phyloP scores from a whole-genome alignment of 2,797 vertebrate genomes.

The Apodemus agrarius region DNA sequence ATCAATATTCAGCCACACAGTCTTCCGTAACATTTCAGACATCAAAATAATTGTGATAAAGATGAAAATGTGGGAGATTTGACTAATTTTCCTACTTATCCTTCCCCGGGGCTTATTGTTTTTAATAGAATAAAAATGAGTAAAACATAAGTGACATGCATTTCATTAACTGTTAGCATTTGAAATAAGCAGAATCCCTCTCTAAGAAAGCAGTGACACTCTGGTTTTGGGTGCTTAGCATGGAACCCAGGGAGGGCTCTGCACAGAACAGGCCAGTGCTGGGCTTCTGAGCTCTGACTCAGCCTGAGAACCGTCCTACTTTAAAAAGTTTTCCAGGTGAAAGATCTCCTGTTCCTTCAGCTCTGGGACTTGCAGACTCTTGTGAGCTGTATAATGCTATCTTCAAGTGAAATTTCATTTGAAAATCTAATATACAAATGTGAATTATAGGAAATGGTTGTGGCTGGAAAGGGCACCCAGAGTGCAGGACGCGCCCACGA shows the following conservation, averaged over 20 bases:
- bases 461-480: background rate
- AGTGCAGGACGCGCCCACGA: background rate
- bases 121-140: background rate
- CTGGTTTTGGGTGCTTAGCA: too few species aligned
- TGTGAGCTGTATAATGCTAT: background rate
- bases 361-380: background rate
- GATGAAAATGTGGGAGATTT: background rate
- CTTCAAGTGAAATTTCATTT: slow-evolving; percentile 43
- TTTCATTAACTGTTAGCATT: slow-evolving; percentile 13
- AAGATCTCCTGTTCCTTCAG: background rate
- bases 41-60: background rate
- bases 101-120: background rate
- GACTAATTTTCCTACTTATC: background rate
- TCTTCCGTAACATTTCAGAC: background rate
- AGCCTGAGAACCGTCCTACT: background rate
- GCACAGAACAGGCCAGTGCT: background rate
- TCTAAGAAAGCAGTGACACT: background rate
- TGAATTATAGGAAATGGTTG: background rate
- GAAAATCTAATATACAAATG: background rate
- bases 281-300: background rate
- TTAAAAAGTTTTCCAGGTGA: background rate
- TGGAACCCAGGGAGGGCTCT: background rate
- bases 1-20: background rate
- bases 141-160: background rate
- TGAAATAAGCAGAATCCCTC: slow-evolving; percentile 1